Evolutionary conservation across 2,113 vertebrate genomes (phyloP), one percentile per base, ranked within the genome.

Genomic region (Hemicordylus capensis): DNA sequence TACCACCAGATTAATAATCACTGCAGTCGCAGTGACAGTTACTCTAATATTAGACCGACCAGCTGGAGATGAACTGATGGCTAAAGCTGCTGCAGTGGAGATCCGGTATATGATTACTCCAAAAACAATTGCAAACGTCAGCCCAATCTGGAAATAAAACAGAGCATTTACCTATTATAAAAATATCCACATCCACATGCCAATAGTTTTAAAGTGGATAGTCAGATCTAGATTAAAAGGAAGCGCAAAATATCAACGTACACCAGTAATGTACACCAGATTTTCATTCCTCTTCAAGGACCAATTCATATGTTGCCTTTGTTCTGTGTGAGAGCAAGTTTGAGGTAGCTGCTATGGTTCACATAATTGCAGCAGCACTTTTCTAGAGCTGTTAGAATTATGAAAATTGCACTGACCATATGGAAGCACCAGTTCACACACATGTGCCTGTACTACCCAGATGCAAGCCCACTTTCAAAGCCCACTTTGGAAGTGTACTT

Each of bases 21-120:
- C 99, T 0, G 97, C 98, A 0, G 99, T 99, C 91, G 98, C 97
- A 0, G 98, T 99, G 93, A 99, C 98, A 0, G 98, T 99, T 84
- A 98, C 98, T 26, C 98, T 93, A 61, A 99, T 96, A 26, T 98
- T 98, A 2, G 97, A 97, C 2, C 97, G 95, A 20, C 97, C 97
- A 0, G 96, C 96, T 0, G 97, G 96, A 2, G 97, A 97, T 44
- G 95, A 95, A 88, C 97, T 99, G 90, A 99, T 97, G 74, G 98
- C 98, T 83, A 99, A 92, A 0, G 98, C 98, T 0, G 98, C 97
- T 0, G 97, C 98, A 0, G 97, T 99, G n/a, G 98, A 98, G 84
- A 99, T 98, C 67, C 99, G 94, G 93, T 99, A 99, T 86, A 99
- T 97, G 90, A 99, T 98, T 84, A 99, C 98, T 0, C 98, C 99